Conservation (phyloP, 2,113 vertebrate genomes). For the Brienomyrus brachyistius region DNA sequence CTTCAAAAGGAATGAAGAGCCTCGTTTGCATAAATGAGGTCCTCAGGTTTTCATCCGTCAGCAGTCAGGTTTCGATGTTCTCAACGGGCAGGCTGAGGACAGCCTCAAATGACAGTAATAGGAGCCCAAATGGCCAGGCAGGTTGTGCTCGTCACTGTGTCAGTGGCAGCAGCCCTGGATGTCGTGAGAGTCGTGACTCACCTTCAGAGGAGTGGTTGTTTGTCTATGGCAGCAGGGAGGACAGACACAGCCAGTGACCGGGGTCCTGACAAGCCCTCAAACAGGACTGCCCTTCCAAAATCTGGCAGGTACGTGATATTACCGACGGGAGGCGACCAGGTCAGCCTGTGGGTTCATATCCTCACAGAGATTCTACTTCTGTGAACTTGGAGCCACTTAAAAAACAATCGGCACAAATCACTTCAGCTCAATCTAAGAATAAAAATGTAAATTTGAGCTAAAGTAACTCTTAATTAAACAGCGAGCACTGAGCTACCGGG, state of each 20-base stretch:
- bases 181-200: neutral
- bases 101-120: neutral
- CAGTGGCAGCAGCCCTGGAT: neutral
- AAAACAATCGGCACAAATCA: neutral
- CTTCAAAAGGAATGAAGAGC: neutral
- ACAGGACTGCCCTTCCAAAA: neutral
- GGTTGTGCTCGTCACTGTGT: neutral
- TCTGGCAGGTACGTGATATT: neutral
- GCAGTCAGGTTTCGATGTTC: neutral
- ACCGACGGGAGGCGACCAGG: neutral
- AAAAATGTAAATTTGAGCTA: neutral
- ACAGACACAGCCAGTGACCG: neutral
- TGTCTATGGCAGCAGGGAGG: neutral
- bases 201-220: neutral
- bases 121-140: neutral
- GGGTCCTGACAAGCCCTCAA: neutral
- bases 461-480: neutral
- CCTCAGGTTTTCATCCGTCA: neutral
- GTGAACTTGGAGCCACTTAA: neutral
- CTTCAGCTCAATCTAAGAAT: neutral
- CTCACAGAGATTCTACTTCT: neutral
- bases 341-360: neutral
- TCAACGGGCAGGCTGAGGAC: neutral
- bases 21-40: neutral
- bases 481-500: neutral